phyloP scores from a whole-genome alignment of 2,113 vertebrate genomes.

The Ellobius talpinus region DNA sequence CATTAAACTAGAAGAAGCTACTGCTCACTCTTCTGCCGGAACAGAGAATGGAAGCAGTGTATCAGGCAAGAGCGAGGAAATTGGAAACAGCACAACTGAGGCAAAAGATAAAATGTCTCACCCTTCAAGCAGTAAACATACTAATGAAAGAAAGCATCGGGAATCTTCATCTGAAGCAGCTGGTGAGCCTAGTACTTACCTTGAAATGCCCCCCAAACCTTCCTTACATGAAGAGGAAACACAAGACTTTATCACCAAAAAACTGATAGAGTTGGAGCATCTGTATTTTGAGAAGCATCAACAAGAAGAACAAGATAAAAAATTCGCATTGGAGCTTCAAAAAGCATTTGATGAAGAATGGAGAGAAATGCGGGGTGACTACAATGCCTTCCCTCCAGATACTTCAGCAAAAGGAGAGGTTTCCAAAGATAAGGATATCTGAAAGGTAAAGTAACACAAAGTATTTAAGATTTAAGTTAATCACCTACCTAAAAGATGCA shows the following conservation, averaged over 20 bases:
- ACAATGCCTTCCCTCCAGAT: background rate
- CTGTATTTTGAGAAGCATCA: conserved; percentile 84
- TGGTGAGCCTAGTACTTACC: background rate
- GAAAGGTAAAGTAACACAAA: conserved; percentile 45
- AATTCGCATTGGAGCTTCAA: conserved; percentile 91
- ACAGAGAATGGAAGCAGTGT: background rate
- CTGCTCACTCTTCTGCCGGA: background rate
- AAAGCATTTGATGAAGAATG: conserved; percentile 88
- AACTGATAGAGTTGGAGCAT: conserved; percentile 85
- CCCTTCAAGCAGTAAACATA: conserved; percentile 47
- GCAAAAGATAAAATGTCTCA: background rate
- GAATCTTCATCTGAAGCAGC: conserved; percentile 64
- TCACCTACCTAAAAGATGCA: conserved; percentile 72
- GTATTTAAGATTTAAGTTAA: conserved; percentile 79
- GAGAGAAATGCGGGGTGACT: conserved; percentile 86
- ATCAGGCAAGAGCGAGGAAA: background rate
- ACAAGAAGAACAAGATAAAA: conserved; percentile 92
- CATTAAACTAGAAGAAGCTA: background rate
- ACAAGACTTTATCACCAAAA: conserved; percentile 71
- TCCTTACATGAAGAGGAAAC: conserved; percentile 55
- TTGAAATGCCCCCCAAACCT: conserved; percentile 49
- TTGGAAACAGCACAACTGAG: background rate
- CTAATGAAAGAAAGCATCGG: conserved; percentile 81
- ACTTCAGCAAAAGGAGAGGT: conserved; percentile 50
- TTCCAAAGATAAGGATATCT: conserved; percentile 24